Conservation (phyloP, 2,113 vertebrate species). For the Cnemophilus loriae region DNA sequence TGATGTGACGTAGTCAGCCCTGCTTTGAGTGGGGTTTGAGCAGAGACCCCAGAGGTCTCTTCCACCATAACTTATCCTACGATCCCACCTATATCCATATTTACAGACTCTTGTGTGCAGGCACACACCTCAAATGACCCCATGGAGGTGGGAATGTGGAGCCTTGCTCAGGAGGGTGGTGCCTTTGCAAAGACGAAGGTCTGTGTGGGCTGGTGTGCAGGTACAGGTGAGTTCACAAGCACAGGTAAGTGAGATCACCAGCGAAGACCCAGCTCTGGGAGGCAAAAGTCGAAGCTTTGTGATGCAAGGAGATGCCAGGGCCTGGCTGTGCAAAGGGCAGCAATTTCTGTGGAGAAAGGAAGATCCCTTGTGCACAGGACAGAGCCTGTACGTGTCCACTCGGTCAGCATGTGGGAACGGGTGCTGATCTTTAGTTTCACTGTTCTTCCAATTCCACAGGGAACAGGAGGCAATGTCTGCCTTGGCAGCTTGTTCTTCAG, state of each 20-base stretch:
- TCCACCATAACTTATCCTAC: neutral
- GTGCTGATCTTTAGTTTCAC: neutral
- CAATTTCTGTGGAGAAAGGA: neutral
- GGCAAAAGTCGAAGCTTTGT: neutral
- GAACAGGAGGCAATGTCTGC: neutral
- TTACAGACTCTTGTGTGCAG: neutral
- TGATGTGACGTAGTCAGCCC: neutral
- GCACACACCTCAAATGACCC: neutral
- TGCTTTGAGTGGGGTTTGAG: neutral
- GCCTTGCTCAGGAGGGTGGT: neutral
- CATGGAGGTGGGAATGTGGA: neutral
- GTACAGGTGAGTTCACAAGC: neutral
- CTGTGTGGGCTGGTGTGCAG: neutral
- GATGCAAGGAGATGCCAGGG: neutral
- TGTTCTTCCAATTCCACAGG: neutral
- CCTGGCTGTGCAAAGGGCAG: neutral
- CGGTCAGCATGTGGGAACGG: accelerated
- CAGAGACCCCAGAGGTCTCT: neutral
- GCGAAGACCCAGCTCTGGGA: neutral
- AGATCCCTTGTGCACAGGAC: neutral
- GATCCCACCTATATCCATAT: neutral
- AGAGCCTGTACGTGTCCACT: neutral
- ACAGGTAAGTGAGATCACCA: neutral
- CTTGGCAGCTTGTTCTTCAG: neutral
- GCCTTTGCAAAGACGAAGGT: neutral